A percentile compares a stretch with the other conserved stretches of the same genome.
Evolutionary conservation across 2,888 invertebrate species (phyloP).

Genomic region (Papilio gigon): DNA sequence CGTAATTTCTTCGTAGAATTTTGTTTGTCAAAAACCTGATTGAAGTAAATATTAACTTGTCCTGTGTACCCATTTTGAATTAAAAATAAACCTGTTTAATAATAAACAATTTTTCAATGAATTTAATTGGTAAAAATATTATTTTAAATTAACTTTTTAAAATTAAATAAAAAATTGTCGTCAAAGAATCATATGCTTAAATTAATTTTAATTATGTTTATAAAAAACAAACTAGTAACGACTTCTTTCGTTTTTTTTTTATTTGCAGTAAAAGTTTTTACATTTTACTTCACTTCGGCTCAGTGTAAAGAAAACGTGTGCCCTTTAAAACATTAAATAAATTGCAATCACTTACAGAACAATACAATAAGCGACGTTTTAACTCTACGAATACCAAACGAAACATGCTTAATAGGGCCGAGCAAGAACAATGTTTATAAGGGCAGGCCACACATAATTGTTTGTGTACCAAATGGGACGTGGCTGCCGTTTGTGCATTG

Average conservation of each 20-base stretch:
- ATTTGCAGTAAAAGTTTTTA: neutral
- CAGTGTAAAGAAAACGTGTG: slow-evolving; percentile 2
- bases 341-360: slow-evolving; percentile 18
- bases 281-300: slow-evolving; percentile 1
- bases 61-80: neutral
- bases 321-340: slow-evolving; percentile 12
- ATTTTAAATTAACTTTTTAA: too few relatives aligned
- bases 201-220: too few relatives aligned
- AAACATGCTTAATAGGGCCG: slow-evolving; percentile 38
- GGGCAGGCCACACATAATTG: slow-evolving; percentile 40
- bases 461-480: slow-evolving; percentile 39
- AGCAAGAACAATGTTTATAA: slow-evolving; percentile 39
- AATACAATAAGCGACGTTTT: slow-evolving; percentile 36
- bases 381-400: slow-evolving; percentile 28
- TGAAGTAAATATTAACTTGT: neutral
- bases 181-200: too few relatives aligned
- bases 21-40: neutral
- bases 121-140: too few relatives aligned
- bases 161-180: too few relatives aligned
- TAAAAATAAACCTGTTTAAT: too few relatives aligned
- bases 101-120: too few relatives aligned
- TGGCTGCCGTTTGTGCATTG: slow-evolving; percentile 42
- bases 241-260: neutral
- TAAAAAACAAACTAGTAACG: too few relatives aligned
- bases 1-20: neutral